Conservation (phyloP, 2,113 vertebrate genomes). For the Peromyscus californicus region DNA sequence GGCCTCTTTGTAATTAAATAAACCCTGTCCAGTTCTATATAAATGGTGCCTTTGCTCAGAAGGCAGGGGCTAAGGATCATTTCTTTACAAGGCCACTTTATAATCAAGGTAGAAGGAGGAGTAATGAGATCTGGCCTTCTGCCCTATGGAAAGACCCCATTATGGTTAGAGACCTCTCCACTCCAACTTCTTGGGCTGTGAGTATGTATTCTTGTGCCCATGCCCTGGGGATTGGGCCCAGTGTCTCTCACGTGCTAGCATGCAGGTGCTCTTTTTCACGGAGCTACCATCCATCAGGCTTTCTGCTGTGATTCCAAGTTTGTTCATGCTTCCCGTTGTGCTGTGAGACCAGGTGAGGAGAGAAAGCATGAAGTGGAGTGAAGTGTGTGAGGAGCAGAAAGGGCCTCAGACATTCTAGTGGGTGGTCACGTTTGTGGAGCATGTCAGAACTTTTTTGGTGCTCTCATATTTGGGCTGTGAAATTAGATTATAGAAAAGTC, state of each 20-base stretch:
- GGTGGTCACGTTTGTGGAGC: constrained; percentile 3
- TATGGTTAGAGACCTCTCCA: neutral
- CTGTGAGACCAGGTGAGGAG: neutral
- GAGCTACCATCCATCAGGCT: neutral
- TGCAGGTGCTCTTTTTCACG: neutral
- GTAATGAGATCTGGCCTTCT: neutral
- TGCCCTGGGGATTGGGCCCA: neutral
- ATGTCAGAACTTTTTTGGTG: neutral
- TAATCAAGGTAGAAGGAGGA: neutral
- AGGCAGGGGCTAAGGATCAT: constrained; percentile 2
- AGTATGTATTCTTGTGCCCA: neutral
- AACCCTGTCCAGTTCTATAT: neutral
- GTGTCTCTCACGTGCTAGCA: neutral
- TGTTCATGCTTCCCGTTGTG: neutral
- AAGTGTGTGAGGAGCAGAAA: neutral
- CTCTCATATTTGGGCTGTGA: neutral
- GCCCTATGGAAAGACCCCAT: neutral
- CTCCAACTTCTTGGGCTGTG: neutral
- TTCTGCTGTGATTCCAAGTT: neutral
- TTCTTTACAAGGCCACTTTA: neutral
- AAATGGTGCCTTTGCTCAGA: constrained; percentile 19
- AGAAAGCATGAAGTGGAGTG: neutral
- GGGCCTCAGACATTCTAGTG: neutral
- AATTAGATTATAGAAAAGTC: constrained; percentile 44
- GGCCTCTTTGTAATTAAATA: constrained; percentile 52